phyloP scores from a whole-genome alignment of 1,140 invertebrate genomes.

The Lucilia sericata region DNA sequence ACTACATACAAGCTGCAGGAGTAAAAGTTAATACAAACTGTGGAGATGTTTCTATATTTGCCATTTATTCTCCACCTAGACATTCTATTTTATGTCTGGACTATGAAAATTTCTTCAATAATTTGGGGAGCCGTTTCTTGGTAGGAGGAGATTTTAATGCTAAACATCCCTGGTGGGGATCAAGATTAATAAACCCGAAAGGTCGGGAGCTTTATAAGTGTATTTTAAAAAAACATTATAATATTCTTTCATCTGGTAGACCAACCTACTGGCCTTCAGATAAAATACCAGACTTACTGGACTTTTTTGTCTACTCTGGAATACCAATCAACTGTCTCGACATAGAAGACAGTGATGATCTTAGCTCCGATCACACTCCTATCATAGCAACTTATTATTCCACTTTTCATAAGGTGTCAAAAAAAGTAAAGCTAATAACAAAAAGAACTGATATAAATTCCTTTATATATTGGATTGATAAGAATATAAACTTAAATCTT shows the following conservation, averaged over 20 bases:
- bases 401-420: too few species aligned
- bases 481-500: conserved; percentile 45
- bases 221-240: conserved; percentile 34
- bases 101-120: conserved; percentile 58
- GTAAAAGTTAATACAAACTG: neutral
- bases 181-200: too few species aligned
- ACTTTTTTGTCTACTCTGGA: conserved; percentile 57
- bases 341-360: too few species aligned
- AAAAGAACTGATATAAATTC: conserved; percentile 44
- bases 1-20: neutral
- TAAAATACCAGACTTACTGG: conserved; percentile 65
- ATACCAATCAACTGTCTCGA: neutral
- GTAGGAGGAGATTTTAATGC: conserved; percentile 48
- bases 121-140: conserved; percentile 61
- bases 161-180: too few species aligned
- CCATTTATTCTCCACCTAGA: neutral
- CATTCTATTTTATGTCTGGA: conserved; percentile 48
- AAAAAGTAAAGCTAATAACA: too few species aligned
- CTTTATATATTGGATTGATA: conserved; percentile 48
- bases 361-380: too few species aligned
- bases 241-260: too few species aligned
- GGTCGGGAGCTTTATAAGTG: too few species aligned
- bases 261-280: conserved; percentile 67
- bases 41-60: neutral
- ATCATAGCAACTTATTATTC: too few species aligned